Base-by-base conservation (phyloP, 2,113 vertebrate genomes). In the Himantopus leucocephalus region DNA sequence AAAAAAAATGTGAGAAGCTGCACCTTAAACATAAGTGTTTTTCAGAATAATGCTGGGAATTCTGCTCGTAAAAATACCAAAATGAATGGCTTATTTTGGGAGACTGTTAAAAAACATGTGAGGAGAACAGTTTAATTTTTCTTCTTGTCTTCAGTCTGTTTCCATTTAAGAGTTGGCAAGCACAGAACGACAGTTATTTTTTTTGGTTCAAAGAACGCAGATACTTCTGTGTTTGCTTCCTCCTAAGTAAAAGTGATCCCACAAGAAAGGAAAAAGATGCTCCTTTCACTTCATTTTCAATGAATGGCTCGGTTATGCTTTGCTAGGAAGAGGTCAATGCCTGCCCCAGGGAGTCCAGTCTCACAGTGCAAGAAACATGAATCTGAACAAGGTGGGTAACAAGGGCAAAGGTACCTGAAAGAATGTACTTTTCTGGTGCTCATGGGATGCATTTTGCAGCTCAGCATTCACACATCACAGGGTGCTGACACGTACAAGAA, bases 141-240 rank as follows among this genome's bases (percentile, higher is more conserved):
- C n/a, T 50, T 84, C 14, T 27, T 68, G 16, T 91, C 93, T 95
- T 39, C 52, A 71, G 15, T 80, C 66, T 94, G 82, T 56, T 96
- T 96, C 52, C 80, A n/a, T 84, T 94, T 95, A 85, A 63, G 56
- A 52, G 15, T 43, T 90, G 77, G 67, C 59, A 86, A 91, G 43
- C 20, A 29, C 4, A 80, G 18, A 77, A 50, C 34, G 59, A 41
- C 10, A 7, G 21, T 56, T 66, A 13, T 8, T 29, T 72, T 60
- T 81, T 81, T 53, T 29, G 8, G 41, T 47, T 70, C 76, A 85
- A 92, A 94, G 30, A 91, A 27, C 1, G 1, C 26, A 90, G 27
- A 67, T 76, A 58, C 6, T 80, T 82, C 47, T 78, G 27, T 88
- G 14, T 80, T 95, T 71, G 9, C 47, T 89, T 92, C 50, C 34